Base-by-base conservation (phyloP, 1,140 invertebrate species). In the Charaxes varanes region DNA sequence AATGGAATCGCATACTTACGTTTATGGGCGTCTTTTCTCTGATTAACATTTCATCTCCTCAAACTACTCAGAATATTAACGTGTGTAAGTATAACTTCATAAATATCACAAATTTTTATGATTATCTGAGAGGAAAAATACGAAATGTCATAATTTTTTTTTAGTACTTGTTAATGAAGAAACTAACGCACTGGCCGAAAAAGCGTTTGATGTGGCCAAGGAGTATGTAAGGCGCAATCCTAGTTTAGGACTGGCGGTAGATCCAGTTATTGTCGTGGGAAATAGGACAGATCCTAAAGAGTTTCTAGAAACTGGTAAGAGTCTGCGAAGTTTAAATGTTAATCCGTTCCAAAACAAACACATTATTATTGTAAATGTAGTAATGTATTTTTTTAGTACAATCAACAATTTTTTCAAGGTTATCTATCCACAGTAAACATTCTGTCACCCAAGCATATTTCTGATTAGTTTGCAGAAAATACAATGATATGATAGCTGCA, bases 131-230 rank as follows among this genome's bases (percentile, higher is more conserved):
- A n/a, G n/a, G n/a, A n/a, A n/a, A n/a, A n/a, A n/a, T n/a, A n/a
- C n/a, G n/a, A n/a, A n/a, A n/a, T n/a, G n/a, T n/a, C n/a, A n/a
- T n/a, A n/a, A n/a, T 45, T 5, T 35, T 32, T 32, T 71, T 67
- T 19, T 53, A 93, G 92, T 93, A 57, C 88, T 90, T 43, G 86
- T 92, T 5, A 91, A 92, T 59, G 91, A 93, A 66, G 89, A 90
- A 58, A 87, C 87, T 23, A 92, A 92, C 64, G 80, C 85, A 13
- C 82, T 92, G 4, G 90, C 90, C 10, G 85, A 88, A 43, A 89
- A 89, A 62, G 85, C 90, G 2, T 85, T 92, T 30, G 87, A 90
- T 45, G 89, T 90, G 6, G 90, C 88, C 0, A 66, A 90, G 14
- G 88, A 88, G 21, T 92, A 90, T 63, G 76, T 92, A 1, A 86